Evolutionary conservation across 2,797 vertebrate species (phyloP).

Genomic region (Prunella strophiata): DNA sequence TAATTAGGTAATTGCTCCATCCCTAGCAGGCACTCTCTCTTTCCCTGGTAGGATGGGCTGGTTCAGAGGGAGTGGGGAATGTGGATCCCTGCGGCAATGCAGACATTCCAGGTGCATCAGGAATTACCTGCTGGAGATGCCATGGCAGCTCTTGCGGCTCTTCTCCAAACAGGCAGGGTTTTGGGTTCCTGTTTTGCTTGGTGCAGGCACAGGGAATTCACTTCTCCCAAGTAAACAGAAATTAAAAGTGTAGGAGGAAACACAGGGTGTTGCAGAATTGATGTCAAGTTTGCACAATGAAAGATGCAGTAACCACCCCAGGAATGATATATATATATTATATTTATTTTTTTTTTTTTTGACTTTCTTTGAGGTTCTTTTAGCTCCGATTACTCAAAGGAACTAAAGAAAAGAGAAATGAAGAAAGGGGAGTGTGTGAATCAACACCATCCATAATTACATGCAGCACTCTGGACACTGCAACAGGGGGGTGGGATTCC

Average conservation of each 20-base stretch:
- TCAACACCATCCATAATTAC: background rate
- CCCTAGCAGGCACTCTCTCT: background rate
- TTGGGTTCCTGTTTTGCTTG: background rate
- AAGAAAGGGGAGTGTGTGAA: accelerated
- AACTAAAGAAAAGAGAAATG: background rate
- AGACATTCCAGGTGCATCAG: accelerated
- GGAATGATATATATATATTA: background rate
- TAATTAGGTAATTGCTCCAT: background rate
- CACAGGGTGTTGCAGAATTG: background rate
- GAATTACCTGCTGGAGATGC: background rate
- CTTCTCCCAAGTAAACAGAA: background rate
- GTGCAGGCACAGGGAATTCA: background rate
- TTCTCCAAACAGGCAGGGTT: background rate
- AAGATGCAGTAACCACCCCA: background rate
- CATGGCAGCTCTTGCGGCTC: background rate
- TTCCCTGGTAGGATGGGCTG: background rate
- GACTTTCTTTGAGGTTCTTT: background rate
- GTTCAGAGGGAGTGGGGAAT: background rate
- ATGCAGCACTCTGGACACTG: background rate
- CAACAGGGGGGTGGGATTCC: background rate
- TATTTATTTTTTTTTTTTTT: background rate
- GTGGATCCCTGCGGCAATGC: background rate
- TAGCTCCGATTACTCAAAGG: background rate
- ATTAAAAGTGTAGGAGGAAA: background rate
- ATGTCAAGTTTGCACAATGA: background rate